Evolutionary conservation across 2,113 vertebrate species (phyloP), one percentile per base, ranked within the genome.

Genomic region (Hydrolagus affinis): DNA sequence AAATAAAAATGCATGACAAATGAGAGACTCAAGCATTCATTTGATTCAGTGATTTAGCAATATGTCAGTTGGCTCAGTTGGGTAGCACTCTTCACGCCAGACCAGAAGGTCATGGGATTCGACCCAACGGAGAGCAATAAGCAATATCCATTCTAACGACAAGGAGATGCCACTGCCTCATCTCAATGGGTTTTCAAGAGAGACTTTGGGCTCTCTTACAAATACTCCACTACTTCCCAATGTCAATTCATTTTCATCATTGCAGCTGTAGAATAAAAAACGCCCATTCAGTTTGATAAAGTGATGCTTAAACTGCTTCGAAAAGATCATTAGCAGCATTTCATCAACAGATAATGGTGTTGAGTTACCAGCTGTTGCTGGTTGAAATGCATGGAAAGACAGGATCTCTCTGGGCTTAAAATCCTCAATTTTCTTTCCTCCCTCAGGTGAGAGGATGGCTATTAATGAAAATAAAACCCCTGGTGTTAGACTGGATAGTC

Each of bases 11-110:
- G 78, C 78, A 32, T 83, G 32, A 68, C 60, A 32, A 83, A 83
- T 44, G 21, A 66, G 60, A 57, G 60, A 66, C 60, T 83, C n/a
- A 66, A 66, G 78, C 28, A 17, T 32, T 83, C 62, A 66, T 66
- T 83, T 30, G 62, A 83, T 83, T 68, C 78, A 83, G 66, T 64
- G 78, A 83, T 83, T 83, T 83, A 83, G 32, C 78, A 83, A 28
- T 66, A 64, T 68, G 62, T 68, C 62, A 83, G 78, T 32, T 32
- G 25, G 77, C 25, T 83, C 77, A 83, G 60, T 30, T 32, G 25
- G 44, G 78, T 83, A 3, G 25, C 78, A 66, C 8, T 83, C 15
- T 10, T 32, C 30, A 6, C 44, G 25, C 23, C 28, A 83, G 78
- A 30, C 28, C 60, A 68, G 78, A 68, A 14, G 15, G 25, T 44